A percentile compares a stretch with the other conserved stretches of the same genome.
These are phyloP conservation scores for Triplophysa dalaica DNA, from an alignment of 2,113 vertebrate species.

Conservation along the genomic window DNA sequence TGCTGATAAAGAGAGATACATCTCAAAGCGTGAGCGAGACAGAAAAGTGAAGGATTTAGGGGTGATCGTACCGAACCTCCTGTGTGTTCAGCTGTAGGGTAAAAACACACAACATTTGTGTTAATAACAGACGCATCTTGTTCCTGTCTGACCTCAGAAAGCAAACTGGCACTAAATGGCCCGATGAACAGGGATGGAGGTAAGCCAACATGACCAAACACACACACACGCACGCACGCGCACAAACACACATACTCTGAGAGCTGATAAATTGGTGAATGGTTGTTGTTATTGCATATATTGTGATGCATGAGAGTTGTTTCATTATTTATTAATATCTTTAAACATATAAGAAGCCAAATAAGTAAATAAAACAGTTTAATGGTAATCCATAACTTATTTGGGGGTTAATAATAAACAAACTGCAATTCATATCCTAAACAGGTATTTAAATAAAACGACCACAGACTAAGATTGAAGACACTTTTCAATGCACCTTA, in stretches of 20 bases:
- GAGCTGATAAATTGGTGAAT: slow-evolving; percentile 8
- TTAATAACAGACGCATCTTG: slow-evolving; percentile 31
- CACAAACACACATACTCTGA: too few relatives aligned
- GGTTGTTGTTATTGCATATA: slow-evolving; percentile 4
- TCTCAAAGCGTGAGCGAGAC: slow-evolving; percentile 10
- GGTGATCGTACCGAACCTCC: slow-evolving; percentile 20
- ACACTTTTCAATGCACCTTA: too few relatives aligned
- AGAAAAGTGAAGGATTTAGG: slow-evolving; percentile 4
- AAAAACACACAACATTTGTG: slow-evolving; percentile 16
- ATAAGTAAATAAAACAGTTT: not conserved
- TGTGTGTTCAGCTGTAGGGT: slow-evolving; percentile 12
- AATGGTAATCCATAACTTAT: too few relatives aligned
- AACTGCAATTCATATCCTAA: too few relatives aligned
- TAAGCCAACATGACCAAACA: slow-evolving; percentile 14
- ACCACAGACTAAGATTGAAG: too few relatives aligned
- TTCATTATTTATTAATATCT: not conserved
- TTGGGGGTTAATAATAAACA: too few relatives aligned
- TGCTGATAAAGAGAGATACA: slow-evolving; percentile 33
- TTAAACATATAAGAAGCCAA: too few relatives aligned
- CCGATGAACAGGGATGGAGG: slow-evolving; percentile 19
- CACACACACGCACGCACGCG: not conserved
- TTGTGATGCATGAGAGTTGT: not conserved
- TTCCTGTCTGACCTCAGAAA: slow-evolving; percentile 24
- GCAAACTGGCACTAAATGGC: slow-evolving; percentile 11
- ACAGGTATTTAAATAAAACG: too few relatives aligned